phyloP scores from a whole-genome alignment of 2,113 vertebrate genomes.

The Phodopus roborovskii region DNA sequence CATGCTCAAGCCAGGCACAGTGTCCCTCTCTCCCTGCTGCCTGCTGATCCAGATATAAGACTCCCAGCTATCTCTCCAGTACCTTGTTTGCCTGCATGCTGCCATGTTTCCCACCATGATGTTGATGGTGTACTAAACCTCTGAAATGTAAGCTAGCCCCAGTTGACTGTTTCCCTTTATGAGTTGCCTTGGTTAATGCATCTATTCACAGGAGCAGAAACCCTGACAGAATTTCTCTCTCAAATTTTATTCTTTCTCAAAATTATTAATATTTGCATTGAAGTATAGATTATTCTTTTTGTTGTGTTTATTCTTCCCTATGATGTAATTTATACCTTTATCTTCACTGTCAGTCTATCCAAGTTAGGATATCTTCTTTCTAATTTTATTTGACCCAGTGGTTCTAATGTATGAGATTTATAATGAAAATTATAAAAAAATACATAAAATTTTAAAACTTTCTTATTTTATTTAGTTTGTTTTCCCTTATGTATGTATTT shows the following conservation, averaged over 20 bases:
- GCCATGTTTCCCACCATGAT: not conserved
- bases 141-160: not conserved
- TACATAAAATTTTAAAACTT: not conserved
- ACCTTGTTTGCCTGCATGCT: not conserved
- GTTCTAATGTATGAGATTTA: not conserved
- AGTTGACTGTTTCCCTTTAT: not conserved
- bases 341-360: not conserved
- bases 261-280: not conserved
- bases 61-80: not conserved
- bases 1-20: not conserved
- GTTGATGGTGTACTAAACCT: not conserved
- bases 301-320: not conserved
- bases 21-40: not conserved
- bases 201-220: not conserved
- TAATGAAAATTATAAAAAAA: not conserved
- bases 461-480: not conserved
- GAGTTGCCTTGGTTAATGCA: not conserved
- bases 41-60: not conserved
- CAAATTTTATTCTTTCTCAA: not conserved
- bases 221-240: not conserved
- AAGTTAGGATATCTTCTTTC: not conserved
- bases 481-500: not conserved
- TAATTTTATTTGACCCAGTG: not conserved
- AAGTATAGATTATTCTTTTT: not conserved
- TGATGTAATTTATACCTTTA: not conserved